Base-by-base conservation (phyloP, 2,888 invertebrate species). In the Parapristionchus giblindavisi region DNA sequence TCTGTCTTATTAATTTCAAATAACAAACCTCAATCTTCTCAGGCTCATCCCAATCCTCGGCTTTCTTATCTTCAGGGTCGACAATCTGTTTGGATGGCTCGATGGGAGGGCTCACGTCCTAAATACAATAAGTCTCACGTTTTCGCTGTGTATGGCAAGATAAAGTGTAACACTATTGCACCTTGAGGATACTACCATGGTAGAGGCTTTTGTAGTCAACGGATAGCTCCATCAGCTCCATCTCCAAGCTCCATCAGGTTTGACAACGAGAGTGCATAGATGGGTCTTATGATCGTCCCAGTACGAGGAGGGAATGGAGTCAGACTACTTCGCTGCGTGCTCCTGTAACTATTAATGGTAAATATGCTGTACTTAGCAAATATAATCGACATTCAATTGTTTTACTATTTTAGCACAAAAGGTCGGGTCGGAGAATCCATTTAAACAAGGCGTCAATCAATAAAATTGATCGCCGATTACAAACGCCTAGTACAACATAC, bases 61-160 rank as follows among this genome's bases (percentile, higher is more conserved):
- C 98, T 88, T 92, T 92, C 75, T 87, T 89, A 84, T 92, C 97
- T 52, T 92, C 89, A 0, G 95, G 94, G 90, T 98, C 98, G 85
- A 94, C 94, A 85, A 98, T 94, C 90, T 96, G 94, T 80, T 93
- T 92, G 0, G 95, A 93, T 1, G 99, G 99, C 91, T 96, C 96
- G 21, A 99, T 95, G 2, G 97, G 90, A 0, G 99, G 99, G 4
- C 76, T 74, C 11, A 87, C 74, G 66, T 87, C 85, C 84, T 86
- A 51, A n/a, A n/a, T n/a, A n/a, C n/a, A n/a, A n/a, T n/a, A n/a
- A n/a, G n/a, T n/a, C n/a, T n/a, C n/a, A n/a, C n/a, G n/a, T n/a
- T n/a, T n/a, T n/a, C n/a, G n/a, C n/a, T n/a, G n/a, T n/a, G n/a
- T n/a, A n/a, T n/a, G n/a, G n/a, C n/a, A n/a, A n/a, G n/a, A n/a